Evolutionary conservation across 2,797 vertebrate species (phyloP).

Genomic region (Rhyacichthys aspro): DNA sequence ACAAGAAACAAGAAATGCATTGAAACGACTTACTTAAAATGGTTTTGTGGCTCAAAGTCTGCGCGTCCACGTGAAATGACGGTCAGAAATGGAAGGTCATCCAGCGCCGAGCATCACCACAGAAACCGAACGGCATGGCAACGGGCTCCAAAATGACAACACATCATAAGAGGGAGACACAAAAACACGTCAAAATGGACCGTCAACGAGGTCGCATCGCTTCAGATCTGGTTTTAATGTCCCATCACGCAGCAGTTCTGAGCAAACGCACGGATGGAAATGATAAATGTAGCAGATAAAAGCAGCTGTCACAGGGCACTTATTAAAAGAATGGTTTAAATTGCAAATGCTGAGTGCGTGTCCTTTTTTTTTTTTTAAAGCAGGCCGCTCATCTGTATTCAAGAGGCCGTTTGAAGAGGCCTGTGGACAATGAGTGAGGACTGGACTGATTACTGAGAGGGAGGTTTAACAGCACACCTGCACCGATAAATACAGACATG

Average conservation of each 20-base stretch:
- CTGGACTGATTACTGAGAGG: conserved; percentile 38
- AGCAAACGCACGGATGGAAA: conserved; percentile 13
- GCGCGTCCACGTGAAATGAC: no score
- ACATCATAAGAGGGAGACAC: conserved; percentile 15
- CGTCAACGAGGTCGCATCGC: conserved; percentile 42
- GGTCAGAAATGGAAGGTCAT: conserved; percentile 21
- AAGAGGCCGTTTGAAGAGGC: conserved; percentile 74
- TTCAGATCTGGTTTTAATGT: no score
- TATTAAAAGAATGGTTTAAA: conserved; percentile 55
- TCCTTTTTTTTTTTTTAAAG: no score
- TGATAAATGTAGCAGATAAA: conserved; percentile 44
- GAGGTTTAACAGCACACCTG: conserved; percentile 20
- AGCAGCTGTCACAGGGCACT: conserved; percentile 63
- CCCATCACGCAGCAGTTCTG: neutral
- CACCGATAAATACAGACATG: neutral
- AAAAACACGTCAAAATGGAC: neutral
- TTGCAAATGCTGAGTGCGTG: conserved; percentile 63
- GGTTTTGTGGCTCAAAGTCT: no score
- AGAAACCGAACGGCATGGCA: conserved; percentile 57
- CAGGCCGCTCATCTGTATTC: conserved; percentile 72
- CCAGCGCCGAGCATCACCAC: conserved; percentile 28
- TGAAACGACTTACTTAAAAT: no score
- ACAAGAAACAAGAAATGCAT: no score
- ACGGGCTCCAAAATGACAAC: conserved; percentile 38
- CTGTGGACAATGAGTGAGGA: conserved; percentile 24